Evolutionary conservation across 2,113 vertebrate species (phyloP).

Genomic region (Phoenicopterus ruber): DNA sequence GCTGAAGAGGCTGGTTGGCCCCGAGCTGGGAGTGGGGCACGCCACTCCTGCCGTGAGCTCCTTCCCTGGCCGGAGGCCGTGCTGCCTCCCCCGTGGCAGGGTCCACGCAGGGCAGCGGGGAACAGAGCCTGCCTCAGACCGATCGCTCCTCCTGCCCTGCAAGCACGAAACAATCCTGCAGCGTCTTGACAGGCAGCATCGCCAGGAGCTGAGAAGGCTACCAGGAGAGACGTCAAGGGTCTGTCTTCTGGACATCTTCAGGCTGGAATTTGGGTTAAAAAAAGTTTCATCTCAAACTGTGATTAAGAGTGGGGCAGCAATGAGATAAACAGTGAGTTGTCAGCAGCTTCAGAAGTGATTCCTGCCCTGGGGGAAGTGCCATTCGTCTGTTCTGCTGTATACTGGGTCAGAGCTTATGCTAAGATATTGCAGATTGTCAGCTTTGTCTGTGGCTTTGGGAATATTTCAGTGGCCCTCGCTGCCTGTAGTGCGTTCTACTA

Average conservation of each 20-base stretch:
- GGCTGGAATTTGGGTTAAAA: neutral
- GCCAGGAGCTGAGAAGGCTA: neutral
- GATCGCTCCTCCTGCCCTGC: neutral
- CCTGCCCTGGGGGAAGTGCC: conserved; percentile 23
- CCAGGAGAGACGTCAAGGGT: neutral
- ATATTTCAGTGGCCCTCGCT: neutral
- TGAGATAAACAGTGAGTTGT: conserved; percentile 25
- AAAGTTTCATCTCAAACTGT: neutral
- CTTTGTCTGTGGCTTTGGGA: conserved; percentile 40
- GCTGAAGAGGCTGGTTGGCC: neutral
- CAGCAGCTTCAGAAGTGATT: conserved; percentile 35
- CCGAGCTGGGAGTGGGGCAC: neutral
- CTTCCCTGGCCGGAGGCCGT: neutral
- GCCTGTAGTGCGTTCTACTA: conserved; percentile 42
- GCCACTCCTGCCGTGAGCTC: neutral
- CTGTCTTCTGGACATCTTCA: neutral
- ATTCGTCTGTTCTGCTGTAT: neutral
- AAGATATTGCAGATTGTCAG: conserved; percentile 20
- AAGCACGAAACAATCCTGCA: neutral
- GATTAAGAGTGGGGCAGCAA: neutral
- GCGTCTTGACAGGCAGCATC: neutral
- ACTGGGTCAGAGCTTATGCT: conserved; percentile 29
- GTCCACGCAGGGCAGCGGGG: neutral
- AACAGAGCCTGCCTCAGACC: neutral
- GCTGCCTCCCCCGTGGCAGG: neutral